Percentiles rank a stretch among this genome's conserved stretches.
These are phyloP conservation scores for Cichladusa arquata DNA, from an alignment of 2,113 vertebrate species.

Conservation along the genomic window DNA sequence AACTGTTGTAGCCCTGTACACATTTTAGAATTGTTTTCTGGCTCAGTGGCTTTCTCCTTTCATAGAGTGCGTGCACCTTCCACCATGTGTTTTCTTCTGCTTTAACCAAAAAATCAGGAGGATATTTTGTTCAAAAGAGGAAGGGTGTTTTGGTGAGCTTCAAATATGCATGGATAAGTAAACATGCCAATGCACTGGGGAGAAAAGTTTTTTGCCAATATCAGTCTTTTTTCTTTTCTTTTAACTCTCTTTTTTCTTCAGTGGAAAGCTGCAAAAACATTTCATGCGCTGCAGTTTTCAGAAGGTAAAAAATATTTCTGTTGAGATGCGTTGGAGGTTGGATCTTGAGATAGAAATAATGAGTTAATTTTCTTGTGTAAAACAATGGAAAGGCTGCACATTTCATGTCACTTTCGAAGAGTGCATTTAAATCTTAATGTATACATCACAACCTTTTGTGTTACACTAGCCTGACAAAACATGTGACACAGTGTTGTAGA, in stretches of 20 bases:
- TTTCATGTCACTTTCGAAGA: slow-evolving; percentile 25
- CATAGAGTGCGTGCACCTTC: neutral
- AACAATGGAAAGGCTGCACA: neutral
- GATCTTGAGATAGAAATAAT: neutral
- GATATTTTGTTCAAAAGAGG: neutral
- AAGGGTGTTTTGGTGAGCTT: neutral
- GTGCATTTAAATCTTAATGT: slow-evolving; percentile 24
- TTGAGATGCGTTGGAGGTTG: neutral
- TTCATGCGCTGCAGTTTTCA: neutral
- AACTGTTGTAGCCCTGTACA: slow-evolving; percentile 63
- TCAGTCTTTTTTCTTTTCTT: neutral
- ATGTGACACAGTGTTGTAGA: neutral
- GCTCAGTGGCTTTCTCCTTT: neutral
- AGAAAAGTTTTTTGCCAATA: neutral
- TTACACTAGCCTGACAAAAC: slow-evolving; percentile 45
- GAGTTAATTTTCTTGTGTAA: slow-evolving; percentile 45
- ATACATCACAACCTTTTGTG: slow-evolving; percentile 30
- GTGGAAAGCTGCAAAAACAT: neutral
- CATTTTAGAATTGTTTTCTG: slow-evolving; percentile 42
- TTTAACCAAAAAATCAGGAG: neutral
- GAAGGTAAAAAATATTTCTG: neutral
- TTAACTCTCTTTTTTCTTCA: neutral
- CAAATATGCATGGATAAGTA: neutral
- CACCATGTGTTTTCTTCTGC: neutral
- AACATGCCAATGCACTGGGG: neutral